These are phyloP conservation scores for Cepaea nemoralis DNA, from an alignment of 1,140 invertebrate genomes.

Conservation along the genomic window DNA sequence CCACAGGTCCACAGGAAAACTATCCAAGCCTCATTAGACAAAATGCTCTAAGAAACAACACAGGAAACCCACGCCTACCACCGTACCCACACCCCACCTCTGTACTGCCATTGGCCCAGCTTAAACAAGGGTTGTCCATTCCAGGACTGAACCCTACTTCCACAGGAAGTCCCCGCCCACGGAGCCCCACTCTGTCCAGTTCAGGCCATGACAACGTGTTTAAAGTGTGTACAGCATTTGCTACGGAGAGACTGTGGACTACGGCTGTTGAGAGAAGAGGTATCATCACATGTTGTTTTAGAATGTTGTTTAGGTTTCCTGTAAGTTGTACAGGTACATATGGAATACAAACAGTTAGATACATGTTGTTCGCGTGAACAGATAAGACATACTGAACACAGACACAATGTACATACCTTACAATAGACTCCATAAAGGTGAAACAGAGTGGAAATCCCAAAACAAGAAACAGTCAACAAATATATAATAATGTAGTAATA, in stretches of 20 bases:
- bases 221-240: slow-evolving; percentile 84
- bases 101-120: slow-evolving; percentile 85
- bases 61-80: slow-evolving; percentile 83
- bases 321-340: no score
- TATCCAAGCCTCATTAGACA: slow-evolving; percentile 81
- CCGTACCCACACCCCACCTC: slow-evolving; percentile 88
- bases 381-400: no score
- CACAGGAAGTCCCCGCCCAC: slow-evolving; percentile 43
- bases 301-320: no score
- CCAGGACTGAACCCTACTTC: slow-evolving; percentile 55
- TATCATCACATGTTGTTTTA: background rate
- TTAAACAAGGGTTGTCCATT: slow-evolving; percentile 80
- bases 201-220: slow-evolving; percentile 68
- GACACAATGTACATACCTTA: no score
- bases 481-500: no score
- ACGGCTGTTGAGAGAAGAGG: slow-evolving; percentile 68
- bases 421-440: no score
- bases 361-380: no score
- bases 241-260: slow-evolving; percentile 82
- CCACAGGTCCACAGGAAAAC: slow-evolving; percentile 57
- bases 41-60: slow-evolving; percentile 73
- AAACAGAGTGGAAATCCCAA: no score
- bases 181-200: slow-evolving; percentile 74
- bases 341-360: no score
- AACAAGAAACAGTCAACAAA: no score